Percentiles rank a stretch among this genome's conserved stretches.
Evolutionary conservation across 1,140 invertebrate species (phyloP).

Genomic region (Riptortus pedestris): DNA sequence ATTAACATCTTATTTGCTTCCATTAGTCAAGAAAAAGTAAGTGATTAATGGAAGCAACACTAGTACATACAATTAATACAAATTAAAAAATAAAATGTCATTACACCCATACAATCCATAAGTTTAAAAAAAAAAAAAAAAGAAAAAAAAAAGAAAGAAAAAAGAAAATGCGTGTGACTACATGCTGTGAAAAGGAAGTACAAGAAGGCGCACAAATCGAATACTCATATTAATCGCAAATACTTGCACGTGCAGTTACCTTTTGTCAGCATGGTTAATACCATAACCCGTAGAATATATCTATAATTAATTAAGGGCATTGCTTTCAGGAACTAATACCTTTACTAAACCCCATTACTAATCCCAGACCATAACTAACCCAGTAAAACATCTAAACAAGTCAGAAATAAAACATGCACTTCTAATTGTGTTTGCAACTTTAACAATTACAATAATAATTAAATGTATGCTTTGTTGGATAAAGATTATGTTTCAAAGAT

Average conservation of each 20-base stretch:
- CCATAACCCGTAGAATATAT: slow-evolving; percentile 1
- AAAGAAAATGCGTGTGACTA: slow-evolving; percentile 24
- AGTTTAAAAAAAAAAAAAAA: slow-evolving; percentile 20
- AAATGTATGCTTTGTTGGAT: too few species aligned
- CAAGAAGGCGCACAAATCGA: slow-evolving; percentile 19
- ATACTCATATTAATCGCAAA: slow-evolving; percentile 5
- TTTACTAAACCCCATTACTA: slow-evolving; percentile 9
- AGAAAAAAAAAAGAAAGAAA: slow-evolving; percentile 24
- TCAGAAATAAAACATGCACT: slow-evolving; percentile 9
- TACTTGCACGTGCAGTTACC: slow-evolving; percentile 22
- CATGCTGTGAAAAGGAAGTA: slow-evolving; percentile 27
- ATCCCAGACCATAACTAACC: slow-evolving; percentile 1
- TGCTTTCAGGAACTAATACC: neutral
- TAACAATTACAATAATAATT: neutral
- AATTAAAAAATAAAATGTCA: neutral
- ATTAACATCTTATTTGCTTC: slow-evolving; percentile 26
- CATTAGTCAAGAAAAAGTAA: slow-evolving; percentile 29
- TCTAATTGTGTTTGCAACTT: neutral
- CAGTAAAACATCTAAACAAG: neutral
- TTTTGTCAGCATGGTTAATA: slow-evolving; percentile 11
- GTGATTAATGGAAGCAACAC: neutral
- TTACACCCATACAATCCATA: neutral
- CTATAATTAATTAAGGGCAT: neutral
- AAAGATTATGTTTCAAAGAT: neutral
- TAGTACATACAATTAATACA: neutral